A percentile compares a stretch with the other conserved stretches of the same genome.
Conservation (phyloP, 2,113 vertebrate species). For the Triplophysa siluroides region DNA sequence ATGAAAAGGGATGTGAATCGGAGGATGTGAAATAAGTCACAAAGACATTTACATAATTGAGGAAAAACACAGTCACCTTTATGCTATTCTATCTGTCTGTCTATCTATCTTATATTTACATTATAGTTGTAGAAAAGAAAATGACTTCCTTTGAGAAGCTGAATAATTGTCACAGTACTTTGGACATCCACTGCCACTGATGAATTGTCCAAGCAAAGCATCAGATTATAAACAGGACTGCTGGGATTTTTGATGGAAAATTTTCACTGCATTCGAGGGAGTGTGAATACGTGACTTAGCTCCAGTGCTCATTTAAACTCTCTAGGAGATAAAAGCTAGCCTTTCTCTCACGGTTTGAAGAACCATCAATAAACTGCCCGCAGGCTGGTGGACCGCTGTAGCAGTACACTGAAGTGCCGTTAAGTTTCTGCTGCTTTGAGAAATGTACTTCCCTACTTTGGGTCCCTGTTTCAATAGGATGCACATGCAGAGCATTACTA, state of each 20-base stretch:
- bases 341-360: slow-evolving; percentile 8
- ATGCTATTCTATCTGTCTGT: slow-evolving; percentile 6
- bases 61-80: slow-evolving; percentile 12
- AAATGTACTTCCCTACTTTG: background rate
- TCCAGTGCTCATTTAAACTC: slow-evolving; percentile 7
- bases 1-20: slow-evolving; percentile 2
- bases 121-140: background rate
- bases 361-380: slow-evolving; percentile 33
- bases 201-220: slow-evolving; percentile 43
- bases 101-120: background rate
- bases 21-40: background rate
- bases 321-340: slow-evolving; percentile 20
- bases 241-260: slow-evolving; percentile 33
- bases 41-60: slow-evolving; percentile 16
- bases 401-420: slow-evolving; percentile 1
- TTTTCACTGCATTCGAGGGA: background rate
- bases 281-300: slow-evolving; percentile 23
- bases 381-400: slow-evolving; percentile 14
- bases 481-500: background rate
- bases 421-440: slow-evolving; percentile 14
- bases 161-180: slow-evolving; percentile 36
- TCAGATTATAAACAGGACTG: slow-evolving; percentile 43
- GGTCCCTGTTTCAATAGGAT: background rate
- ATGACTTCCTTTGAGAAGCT: slow-evolving; percentile 43
- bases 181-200: slow-evolving; percentile 42